These are phyloP conservation scores for Sturnira hondurensis DNA, from an alignment of 2,113 vertebrate genomes.

Conservation along the genomic window DNA sequence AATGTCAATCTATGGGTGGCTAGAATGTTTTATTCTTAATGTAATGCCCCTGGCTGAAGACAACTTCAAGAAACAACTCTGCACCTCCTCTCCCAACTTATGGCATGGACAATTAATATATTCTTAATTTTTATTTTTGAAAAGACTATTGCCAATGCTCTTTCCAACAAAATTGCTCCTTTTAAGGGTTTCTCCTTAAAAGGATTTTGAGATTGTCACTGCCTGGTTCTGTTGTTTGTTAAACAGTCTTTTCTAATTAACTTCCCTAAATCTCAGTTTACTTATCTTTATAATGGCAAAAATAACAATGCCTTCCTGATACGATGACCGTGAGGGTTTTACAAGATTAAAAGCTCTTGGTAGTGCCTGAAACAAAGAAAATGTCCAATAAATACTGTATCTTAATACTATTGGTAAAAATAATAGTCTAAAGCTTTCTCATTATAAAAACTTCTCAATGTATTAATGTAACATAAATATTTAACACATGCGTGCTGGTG, in stretches of 20 bases:
- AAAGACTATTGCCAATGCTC: background rate
- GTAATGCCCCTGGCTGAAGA: constrained; percentile 10
- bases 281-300: background rate
- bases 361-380: background rate
- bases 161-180: background rate
- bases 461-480: background rate
- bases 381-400: background rate
- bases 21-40: constrained; percentile 17
- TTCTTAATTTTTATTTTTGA: background rate
- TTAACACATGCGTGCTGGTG: background rate
- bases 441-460: background rate
- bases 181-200: background rate
- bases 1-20: constrained; percentile 11
- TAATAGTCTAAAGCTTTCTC: background rate
- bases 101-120: background rate
- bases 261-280: background rate
- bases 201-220: background rate
- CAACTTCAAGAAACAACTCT: background rate
- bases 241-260: constrained; percentile 16
- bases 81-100: background rate
- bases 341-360: background rate
- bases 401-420: constrained; percentile 38
- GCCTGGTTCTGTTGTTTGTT: background rate
- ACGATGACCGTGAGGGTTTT: background rate
- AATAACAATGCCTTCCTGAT: background rate